phyloP scores from a whole-genome alignment of 2,888 invertebrate genomes.

The Drosophila mayaguana region DNA sequence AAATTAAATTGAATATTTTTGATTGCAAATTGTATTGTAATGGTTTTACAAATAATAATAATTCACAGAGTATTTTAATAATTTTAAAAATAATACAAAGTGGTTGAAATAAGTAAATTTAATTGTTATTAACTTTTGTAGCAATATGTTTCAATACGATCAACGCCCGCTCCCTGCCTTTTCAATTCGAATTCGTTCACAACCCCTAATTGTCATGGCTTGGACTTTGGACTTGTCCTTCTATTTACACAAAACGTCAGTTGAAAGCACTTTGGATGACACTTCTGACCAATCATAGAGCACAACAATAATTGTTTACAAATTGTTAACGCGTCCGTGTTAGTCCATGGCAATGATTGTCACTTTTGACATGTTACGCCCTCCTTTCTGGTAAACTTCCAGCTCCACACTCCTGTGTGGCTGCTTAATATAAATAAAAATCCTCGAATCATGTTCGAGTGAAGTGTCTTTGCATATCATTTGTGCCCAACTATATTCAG shows the following conservation, averaged over 20 bases:
- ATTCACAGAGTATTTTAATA: background rate
- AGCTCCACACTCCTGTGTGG: slow-evolving; percentile 33
- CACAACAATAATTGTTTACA: slow-evolving; percentile 82
- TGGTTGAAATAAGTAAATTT: background rate
- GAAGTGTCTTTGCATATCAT: slow-evolving; percentile 81
- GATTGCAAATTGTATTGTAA: background rate
- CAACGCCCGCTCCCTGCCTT: background rate
- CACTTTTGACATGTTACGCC: slow-evolving; percentile 77
- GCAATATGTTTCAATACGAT: background rate
- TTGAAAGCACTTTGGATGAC: slow-evolving; percentile 45
- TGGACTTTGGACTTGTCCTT: slow-evolving; percentile 37
- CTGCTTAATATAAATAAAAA: slow-evolving; percentile 60
- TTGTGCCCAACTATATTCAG: slow-evolving; percentile 54
- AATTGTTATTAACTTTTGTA: background rate
- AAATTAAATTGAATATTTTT: background rate
- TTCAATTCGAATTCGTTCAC: slow-evolving; percentile 2
- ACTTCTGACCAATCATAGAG: slow-evolving; percentile 73
- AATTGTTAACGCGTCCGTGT: slow-evolving; percentile 75
- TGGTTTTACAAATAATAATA: background rate
- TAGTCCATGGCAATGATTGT: slow-evolving; percentile 66
- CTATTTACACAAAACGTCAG: slow-evolving; percentile 75
- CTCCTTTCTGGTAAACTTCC: slow-evolving; percentile 28
- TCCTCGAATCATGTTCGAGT: slow-evolving; percentile 67
- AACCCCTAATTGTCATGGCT: slow-evolving; percentile 51
- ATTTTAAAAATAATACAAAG: background rate